Evolutionary conservation across 2,113 vertebrate genomes (phyloP), one percentile per base, ranked within the genome.

Genomic region (Apeltes quadracus): DNA sequence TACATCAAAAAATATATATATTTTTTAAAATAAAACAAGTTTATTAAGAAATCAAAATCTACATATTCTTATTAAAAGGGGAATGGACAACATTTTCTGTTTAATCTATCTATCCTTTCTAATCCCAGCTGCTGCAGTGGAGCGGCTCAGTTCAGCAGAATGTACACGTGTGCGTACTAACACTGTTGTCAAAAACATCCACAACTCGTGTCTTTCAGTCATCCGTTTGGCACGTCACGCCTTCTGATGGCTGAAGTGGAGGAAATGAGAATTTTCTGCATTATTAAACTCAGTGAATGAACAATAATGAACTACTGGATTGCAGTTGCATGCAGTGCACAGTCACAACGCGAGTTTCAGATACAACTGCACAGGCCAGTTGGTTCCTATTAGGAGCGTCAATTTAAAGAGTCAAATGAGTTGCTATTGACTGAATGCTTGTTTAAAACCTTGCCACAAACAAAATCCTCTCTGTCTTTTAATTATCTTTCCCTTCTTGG

Each of bases 261-360:
- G 84, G 84, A 91, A 86, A 89, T 84, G 53, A 56, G 64, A 89
- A 91, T 89, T 86, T 87, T 86, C 84, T 78, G 89, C 90, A 76
- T 79, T 85, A 87, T 90, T 90, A 88, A 91, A 85, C 82, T 75
- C 83, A 25, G 75, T 57, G 80, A 85, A 83, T 6, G 83, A 78
- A 75, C 72, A 78, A 70, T 89, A 84, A 90, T 88, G 81, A 86
- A 87, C 75, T 71, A 76, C 69, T 23, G 81, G 85, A 89, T 85
- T 85, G 78, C 84, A 20, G 84, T 2, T 41, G 57, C 67, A 70
- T 71, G 63, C 70, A 4, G 58, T 5, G 58, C 72, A 48, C 39
- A 39, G 29, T 29, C 63, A 6, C 34, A 67, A 68, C 12, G 38
- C 7, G 75, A 53, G 58, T 63, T 43, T 59, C 58, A 72, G 43